Evolutionary conservation across 2,797 vertebrate genomes (phyloP).

Genomic region (Steatocranus sp.): DNA sequence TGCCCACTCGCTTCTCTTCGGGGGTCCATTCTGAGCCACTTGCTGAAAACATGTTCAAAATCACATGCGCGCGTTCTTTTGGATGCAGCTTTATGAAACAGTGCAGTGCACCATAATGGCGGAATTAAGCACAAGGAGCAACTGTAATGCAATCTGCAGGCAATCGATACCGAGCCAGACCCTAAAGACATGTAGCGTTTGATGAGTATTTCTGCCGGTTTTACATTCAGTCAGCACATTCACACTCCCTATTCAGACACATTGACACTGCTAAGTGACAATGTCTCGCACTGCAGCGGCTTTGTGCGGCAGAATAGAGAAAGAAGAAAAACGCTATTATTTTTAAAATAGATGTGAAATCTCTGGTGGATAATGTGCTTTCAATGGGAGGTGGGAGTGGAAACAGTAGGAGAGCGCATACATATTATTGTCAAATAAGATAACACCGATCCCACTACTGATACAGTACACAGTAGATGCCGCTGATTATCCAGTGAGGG

Average conservation of each 20-base stretch:
- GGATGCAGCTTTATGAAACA: slow-evolving; percentile 49
- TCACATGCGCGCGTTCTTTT: slow-evolving; percentile 38
- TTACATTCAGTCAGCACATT: slow-evolving; percentile 76
- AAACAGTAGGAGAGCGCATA: slow-evolving; percentile 63
- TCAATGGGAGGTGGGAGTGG: slow-evolving; percentile 71
- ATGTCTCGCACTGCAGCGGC: slow-evolving; percentile 62
- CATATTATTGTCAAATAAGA: slow-evolving; percentile 61
- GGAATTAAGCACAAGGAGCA: slow-evolving; percentile 69
- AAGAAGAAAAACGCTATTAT: slow-evolving; percentile 65
- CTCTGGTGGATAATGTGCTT: slow-evolving; percentile 71
- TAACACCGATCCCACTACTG: slow-evolving; percentile 62
- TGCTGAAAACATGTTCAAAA: slow-evolving; percentile 61
- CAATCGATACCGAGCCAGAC: slow-evolving; percentile 73
- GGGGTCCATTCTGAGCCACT: slow-evolving; percentile 43
- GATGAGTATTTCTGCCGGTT: slow-evolving; percentile 69
- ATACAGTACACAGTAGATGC: slow-evolving; percentile 59
- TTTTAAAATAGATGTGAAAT: slow-evolving; percentile 76
- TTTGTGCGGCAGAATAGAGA: slow-evolving; percentile 56
- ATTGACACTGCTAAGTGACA: slow-evolving; percentile 74
- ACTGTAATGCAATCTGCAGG: slow-evolving; percentile 76
- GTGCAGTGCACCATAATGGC: slow-evolving; percentile 60
- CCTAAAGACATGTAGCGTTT: slow-evolving; percentile 73
- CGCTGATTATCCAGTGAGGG: slow-evolving; percentile 62
- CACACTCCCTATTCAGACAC: slow-evolving; percentile 62
- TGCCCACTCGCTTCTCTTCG: slow-evolving; percentile 61